These are phyloP conservation scores for Alligator mississippiensis DNA, from an alignment of 2,113 vertebrate species.

Conservation along the genomic window DNA sequence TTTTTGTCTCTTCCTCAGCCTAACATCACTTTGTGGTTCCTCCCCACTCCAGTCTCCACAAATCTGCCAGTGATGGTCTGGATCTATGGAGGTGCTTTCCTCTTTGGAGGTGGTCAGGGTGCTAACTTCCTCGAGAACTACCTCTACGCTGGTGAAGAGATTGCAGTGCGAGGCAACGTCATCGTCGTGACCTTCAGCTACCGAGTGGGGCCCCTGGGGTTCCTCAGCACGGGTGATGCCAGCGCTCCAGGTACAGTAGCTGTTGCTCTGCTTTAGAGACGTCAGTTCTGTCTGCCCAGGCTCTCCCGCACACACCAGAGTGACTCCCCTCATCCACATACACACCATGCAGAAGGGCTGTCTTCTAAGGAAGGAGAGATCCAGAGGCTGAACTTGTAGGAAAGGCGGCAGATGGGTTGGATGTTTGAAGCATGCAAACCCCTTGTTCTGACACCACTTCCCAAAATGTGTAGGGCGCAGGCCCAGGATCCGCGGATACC, in stretches of 20 bases:
- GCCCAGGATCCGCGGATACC: neutral
- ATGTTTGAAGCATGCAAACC: neutral
- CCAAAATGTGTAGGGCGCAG: neutral
- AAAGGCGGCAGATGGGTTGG: neutral
- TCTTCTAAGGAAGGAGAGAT: neutral
- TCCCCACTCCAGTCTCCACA: slow-evolving; percentile 81
- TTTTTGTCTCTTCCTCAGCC: neutral
- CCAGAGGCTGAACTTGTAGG: neutral
- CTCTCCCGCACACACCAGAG: too few relatives aligned
- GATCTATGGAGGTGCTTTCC: slow-evolving; percentile 90
- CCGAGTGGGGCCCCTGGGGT: slow-evolving; percentile 90
- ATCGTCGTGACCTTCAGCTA: slow-evolving; percentile 94
- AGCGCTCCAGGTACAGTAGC: slow-evolving; percentile 77
- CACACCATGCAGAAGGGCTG: neutral
- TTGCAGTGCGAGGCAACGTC: slow-evolving; percentile 88
- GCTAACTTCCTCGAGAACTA: slow-evolving; percentile 88
- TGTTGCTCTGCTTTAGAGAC: neutral
- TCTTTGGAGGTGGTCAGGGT: slow-evolving; percentile 83
- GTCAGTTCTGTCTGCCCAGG: rapidly evolving
- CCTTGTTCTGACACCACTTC: neutral
- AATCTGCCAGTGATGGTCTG: slow-evolving; percentile 92
- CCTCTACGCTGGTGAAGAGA: slow-evolving; percentile 89
- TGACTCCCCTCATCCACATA: neutral
- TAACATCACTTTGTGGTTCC: neutral
- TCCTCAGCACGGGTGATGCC: slow-evolving; percentile 91